phyloP scores from a whole-genome alignment of 2,113 vertebrate species.

The Mixornis gularis region DNA sequence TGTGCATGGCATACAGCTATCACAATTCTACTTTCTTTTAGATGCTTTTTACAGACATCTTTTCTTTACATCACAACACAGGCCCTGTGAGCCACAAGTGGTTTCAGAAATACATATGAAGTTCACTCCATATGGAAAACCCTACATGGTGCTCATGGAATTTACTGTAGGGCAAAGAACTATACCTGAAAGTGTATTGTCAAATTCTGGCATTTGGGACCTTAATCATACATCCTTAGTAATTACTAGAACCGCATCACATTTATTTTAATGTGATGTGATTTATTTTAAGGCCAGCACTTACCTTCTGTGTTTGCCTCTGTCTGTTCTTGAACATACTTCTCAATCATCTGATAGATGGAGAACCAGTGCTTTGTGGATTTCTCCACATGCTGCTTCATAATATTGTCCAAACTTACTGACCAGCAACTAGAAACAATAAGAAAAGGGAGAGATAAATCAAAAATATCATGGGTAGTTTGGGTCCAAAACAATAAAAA shows the following conservation, averaged over 20 bases:
- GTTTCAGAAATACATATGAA: not conserved
- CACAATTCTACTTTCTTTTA: not conserved
- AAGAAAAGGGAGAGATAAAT: not conserved
- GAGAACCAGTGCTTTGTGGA: conserved; percentile 92
- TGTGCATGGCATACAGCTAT: not conserved
- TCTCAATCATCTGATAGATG: conserved; percentile 91
- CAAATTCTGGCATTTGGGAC: not conserved
- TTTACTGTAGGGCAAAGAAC: not conserved
- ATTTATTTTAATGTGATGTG: not conserved
- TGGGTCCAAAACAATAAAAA: not conserved
- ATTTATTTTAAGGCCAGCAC: not conserved
- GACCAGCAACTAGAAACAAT: conserved; percentile 86
- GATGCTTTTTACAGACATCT: not conserved
- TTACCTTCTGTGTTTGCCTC: conserved; percentile 69
- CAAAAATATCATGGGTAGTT: not conserved
- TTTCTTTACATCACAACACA: not conserved
- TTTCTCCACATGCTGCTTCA: conserved; percentile 83
- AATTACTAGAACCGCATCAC: not conserved
- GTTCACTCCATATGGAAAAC: not conserved
- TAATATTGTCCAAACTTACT: conserved; percentile 87
- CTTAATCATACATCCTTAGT: not conserved
- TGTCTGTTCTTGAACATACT: conserved; percentile 79
- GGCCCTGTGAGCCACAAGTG: not conserved
- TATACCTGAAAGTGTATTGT: not conserved
- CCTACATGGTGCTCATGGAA: not conserved